Conservation (phyloP, 2,888 invertebrate genomes). For the Silvanus unidentatus region DNA sequence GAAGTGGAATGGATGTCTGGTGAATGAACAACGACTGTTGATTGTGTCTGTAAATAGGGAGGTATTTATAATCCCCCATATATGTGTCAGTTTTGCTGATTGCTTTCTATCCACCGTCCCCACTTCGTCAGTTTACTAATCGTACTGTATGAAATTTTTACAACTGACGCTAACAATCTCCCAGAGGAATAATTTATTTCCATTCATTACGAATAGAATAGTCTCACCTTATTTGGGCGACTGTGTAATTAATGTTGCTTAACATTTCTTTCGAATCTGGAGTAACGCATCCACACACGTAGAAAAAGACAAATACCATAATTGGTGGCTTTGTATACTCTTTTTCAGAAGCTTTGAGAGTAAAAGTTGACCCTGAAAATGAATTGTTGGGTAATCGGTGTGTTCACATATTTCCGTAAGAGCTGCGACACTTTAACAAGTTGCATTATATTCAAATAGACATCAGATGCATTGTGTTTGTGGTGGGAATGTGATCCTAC, state of each 20-base stretch:
- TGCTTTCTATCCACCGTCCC: constrained; percentile 31
- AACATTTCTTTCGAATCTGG: background rate
- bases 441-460: too few species aligned
- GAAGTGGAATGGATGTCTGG: constrained; percentile 14
- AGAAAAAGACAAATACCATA: too few species aligned
- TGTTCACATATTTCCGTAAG: constrained; percentile 11
- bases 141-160: constrained; percentile 21
- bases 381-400: constrained; percentile 3
- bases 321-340: too few species aligned
- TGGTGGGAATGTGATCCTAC: too few species aligned
- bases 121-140: constrained; percentile 16
- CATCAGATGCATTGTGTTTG: too few species aligned
- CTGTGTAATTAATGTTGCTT: background rate
- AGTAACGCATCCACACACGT: constrained; percentile 1
- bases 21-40: constrained; percentile 37
- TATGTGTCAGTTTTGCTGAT: constrained; percentile 27
- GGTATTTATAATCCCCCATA: constrained; percentile 28
- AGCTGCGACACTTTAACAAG: too few species aligned
- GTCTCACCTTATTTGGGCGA: background rate
- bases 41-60: constrained; percentile 15
- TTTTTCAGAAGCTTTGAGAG: constrained; percentile 9
- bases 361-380: constrained; percentile 22
- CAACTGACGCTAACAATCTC: constrained; percentile 15
- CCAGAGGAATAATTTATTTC: constrained; percentile 13
- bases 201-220: too few species aligned